Evolutionary conservation across 2,888 invertebrate species (phyloP), one percentile per base, ranked within the genome.

Genomic region (Tethea ocularis): DNA sequence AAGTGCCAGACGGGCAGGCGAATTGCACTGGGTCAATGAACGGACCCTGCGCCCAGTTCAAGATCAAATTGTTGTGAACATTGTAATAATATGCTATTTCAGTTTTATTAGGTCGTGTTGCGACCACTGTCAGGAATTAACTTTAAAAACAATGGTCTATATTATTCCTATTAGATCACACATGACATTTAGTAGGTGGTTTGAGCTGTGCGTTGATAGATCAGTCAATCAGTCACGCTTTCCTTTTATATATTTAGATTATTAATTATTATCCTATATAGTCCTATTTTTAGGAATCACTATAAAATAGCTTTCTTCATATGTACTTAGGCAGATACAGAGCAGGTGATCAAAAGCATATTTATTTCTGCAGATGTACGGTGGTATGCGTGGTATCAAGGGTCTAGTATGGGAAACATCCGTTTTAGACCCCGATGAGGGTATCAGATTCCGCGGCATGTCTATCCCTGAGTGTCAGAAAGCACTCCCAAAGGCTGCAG

Each of bases 301-400:
- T n/a, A n/a, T n/a, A n/a, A n/a, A n/a, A n/a, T n/a, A n/a, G n/a
- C n/a, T n/a, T n/a, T n/a, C n/a, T n/a, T n/a, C n/a, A n/a, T n/a
- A n/a, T n/a, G n/a, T n/a, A n/a, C n/a, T n/a, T n/a, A n/a, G n/a
- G n/a, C n/a, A n/a, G n/a, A 38, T 36, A n/a, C 6, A 38, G 20
- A 6, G 20, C 46, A n/a, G 7, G 13, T 7, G 1, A 33, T 33
- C 13, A 33, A 33, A 33, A 13, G 1, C 13, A 33, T 33, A 20
- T 20, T 46, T 46, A 8, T 46, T 22, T 15, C 17, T 59, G 17
- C 82, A 96, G 96, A 96, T 96, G 96, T 96, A 99, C 91, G 98
- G 98, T 74, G 99, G 99, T 57, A 99, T 99, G 99, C 94, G 99
- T 80, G 98, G 98, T 41, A 98, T 99, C 92, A 98, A 98, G 86